These are phyloP conservation scores for Carpatolechia fugitivella DNA, from an alignment of 2,888 invertebrate genomes.

Conservation along the genomic window DNA sequence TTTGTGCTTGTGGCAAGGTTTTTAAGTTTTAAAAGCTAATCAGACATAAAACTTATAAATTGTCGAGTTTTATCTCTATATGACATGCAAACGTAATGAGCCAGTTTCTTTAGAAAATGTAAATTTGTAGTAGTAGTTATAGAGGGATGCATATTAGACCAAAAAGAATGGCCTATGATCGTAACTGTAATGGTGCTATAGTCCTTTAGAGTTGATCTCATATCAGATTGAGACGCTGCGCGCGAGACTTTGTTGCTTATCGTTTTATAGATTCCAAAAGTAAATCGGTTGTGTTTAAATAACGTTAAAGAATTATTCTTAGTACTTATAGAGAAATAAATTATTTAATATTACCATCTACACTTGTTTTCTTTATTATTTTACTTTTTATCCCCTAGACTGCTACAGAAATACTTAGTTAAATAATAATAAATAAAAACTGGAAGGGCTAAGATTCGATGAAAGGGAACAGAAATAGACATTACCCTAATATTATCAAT, in stretches of 20 bases:
- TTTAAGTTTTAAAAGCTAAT: no score
- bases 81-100: background rate
- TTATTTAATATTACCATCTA: constrained; percentile 48
- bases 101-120: constrained; percentile 7
- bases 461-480: no score
- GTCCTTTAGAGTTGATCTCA: constrained; percentile 73
- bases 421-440: no score
- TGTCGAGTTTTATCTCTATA: background rate
- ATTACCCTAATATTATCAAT: no score
- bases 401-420: no score
- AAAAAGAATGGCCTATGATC: constrained; percentile 74
- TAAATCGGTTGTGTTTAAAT: constrained; percentile 72
- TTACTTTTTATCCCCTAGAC: background rate
- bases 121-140: constrained; percentile 23
- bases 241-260: constrained; percentile 50
- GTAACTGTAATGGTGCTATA: constrained; percentile 78
- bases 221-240: constrained; percentile 63
- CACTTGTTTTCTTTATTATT: constrained; percentile 32
- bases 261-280: constrained; percentile 52
- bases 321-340: constrained; percentile 75
- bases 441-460: no score
- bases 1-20: no score
- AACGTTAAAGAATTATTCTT: constrained; percentile 67
- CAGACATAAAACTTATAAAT: background rate
- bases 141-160: constrained; percentile 60